Conservation (phyloP, 2,113 vertebrate genomes). For the Tupaia chinensis region DNA sequence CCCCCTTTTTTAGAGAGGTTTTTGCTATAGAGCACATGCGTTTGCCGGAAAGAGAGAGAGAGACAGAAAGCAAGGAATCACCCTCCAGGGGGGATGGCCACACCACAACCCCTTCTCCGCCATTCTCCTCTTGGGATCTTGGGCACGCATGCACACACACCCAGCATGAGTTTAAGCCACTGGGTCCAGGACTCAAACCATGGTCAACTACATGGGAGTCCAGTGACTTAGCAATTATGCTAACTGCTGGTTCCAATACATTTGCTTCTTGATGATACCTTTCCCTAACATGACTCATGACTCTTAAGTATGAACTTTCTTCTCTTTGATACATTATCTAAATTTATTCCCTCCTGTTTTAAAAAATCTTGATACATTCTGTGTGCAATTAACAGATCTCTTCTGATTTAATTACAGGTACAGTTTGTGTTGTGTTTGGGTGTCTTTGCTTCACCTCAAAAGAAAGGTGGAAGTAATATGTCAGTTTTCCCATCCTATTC, state of each 20-base stretch:
- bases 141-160: too few relatives aligned
- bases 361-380: background rate
- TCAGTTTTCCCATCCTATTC: background rate
- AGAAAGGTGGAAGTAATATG: background rate
- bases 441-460: background rate
- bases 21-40: too few relatives aligned
- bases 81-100: too few relatives aligned
- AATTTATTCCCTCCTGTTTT: background rate
- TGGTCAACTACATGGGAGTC: too few relatives aligned
- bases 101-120: too few relatives aligned
- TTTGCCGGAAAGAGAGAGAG: too few relatives aligned
- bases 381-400: background rate
- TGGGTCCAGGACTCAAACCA: too few relatives aligned
- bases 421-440: background rate
- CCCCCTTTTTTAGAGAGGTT: too few relatives aligned
- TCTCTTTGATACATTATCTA: background rate
- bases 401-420: background rate
- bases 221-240: too few relatives aligned
- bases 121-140: too few relatives aligned
- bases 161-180: too few relatives aligned
- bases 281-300: background rate
- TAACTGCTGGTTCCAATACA: background rate
- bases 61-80: too few relatives aligned
- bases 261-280: background rate
- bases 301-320: background rate